Percentiles rank a stretch among this genome's conserved stretches.
Conservation (phyloP, 2,888 invertebrate genomes). For the Globia sparganii region DNA sequence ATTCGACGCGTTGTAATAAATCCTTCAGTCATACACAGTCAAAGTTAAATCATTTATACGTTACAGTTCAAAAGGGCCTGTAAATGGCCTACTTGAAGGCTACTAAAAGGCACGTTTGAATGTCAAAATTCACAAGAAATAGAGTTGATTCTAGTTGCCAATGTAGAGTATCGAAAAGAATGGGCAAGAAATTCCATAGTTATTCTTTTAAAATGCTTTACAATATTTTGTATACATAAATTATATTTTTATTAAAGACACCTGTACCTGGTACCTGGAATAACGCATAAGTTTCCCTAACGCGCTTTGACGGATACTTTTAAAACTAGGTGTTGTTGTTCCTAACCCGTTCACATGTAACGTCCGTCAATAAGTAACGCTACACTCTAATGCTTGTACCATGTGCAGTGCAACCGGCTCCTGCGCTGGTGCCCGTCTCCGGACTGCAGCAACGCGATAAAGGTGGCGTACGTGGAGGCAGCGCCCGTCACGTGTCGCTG, state of each 20-base stretch:
- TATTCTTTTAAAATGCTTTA: background rate
- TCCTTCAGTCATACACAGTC: background rate
- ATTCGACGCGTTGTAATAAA: background rate
- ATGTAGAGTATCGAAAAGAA: background rate
- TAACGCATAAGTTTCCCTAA: no score
- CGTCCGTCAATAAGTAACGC: background rate
- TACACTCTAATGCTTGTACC: background rate
- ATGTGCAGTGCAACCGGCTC: conserved; percentile 96
- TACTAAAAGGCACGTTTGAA: background rate
- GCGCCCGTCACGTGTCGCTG: conserved; percentile 98
- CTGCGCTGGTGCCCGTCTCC: conserved; percentile 99
- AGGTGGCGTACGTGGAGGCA: conserved; percentile 97
- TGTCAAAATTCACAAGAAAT: background rate
- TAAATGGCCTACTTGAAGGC: background rate
- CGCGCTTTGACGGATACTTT: background rate
- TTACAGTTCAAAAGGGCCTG: background rate
- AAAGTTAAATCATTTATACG: background rate
- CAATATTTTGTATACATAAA: background rate
- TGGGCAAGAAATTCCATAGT: background rate
- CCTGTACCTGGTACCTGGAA: background rate
- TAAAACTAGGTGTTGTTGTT: background rate
- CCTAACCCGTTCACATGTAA: background rate
- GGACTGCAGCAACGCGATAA: conserved; percentile 98
- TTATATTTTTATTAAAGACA: background rate
- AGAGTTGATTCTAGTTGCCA: background rate